These are phyloP conservation scores for Ptycholaimellus sp. DNA, from an alignment of 2,888 invertebrate genomes.

Conservation along the genomic window DNA sequence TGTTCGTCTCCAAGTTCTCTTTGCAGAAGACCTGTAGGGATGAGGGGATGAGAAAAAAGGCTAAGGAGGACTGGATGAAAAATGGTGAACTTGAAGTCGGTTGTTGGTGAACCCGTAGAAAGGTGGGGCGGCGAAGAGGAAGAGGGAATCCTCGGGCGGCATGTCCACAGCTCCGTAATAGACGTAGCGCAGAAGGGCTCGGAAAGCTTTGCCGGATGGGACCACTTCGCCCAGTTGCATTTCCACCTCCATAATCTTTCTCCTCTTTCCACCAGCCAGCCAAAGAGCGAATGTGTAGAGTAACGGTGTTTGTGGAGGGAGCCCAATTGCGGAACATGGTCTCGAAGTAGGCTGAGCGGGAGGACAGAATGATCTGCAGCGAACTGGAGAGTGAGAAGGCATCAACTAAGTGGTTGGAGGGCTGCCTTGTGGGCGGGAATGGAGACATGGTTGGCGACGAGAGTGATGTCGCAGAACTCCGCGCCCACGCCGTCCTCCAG, in stretches of 20 bases:
- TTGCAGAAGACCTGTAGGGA: slow-evolving; percentile 55
- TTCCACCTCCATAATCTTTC: too few species aligned
- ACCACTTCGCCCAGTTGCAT: too few species aligned
- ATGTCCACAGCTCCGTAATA: slow-evolving; percentile 79
- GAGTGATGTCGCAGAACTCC: slow-evolving; percentile 62
- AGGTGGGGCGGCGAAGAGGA: slow-evolving; percentile 70
- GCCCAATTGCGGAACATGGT: slow-evolving; percentile 84
- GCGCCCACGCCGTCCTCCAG: slow-evolving; percentile 39
- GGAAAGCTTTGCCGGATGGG: slow-evolving; percentile 67
- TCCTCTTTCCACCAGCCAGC: too few species aligned
- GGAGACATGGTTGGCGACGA: slow-evolving; percentile 47
- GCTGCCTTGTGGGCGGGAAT: slow-evolving; percentile 56
- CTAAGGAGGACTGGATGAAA: not conserved
- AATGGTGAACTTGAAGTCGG: slow-evolving; percentile 43
- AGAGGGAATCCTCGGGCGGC: slow-evolving; percentile 81
- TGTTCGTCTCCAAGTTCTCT: slow-evolving; percentile 80
- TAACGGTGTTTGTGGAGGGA: slow-evolving; percentile 58
- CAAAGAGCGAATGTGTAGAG: too few species aligned
- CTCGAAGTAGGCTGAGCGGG: slow-evolving; percentile 73
- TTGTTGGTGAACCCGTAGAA: slow-evolving; percentile 78
- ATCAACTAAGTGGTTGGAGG: too few species aligned
- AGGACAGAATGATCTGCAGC: slow-evolving; percentile 47
- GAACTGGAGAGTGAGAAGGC: too few species aligned
- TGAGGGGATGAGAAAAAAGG: not conserved
- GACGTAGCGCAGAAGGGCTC: slow-evolving; percentile 63